Evolutionary conservation across 1,140 invertebrate species (phyloP), one percentile per base, ranked within the genome.

Genomic region (Trachymyrmex septentrionalis): DNA sequence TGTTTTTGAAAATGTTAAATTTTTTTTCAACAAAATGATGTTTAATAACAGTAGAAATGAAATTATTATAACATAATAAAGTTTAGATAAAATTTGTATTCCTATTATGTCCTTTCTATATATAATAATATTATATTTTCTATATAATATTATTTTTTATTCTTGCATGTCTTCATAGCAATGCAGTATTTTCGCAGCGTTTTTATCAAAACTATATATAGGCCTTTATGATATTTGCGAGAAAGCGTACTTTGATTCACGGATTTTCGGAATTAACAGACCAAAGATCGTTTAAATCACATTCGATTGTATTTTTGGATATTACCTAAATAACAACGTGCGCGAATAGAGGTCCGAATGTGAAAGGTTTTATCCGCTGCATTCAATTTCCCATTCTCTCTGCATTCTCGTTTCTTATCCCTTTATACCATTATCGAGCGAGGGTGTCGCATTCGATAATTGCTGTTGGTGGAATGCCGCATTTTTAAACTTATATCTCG

Each of bases 281-380:
- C 24, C 69, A 69, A 84, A 84, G 59, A 48, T 63, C 38, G 53
- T 84, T 84, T 63, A 84, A 84, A 84, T 84, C 69, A 55, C 69
- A 61, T 75, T 84, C 80, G 55, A 75, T 75, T 61, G 80, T 84
- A 84, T 75, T 84, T 84, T 75, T 75, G 69, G 19, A 75, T 84
- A 75, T 84, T 61, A 82, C 80, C 55, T 63, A 63, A 80, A 55
- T 80, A 50, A 67, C 61, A 55, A 80, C 30, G 77, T 24, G 16
- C 38, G 57, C 21, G 66, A 78, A 78, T 81, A 81, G 77, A 10
- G 38, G 10, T 57, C 21, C 44, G 19, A 84, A 72, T 61, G 67
- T 67, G 44, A 82, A 82, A 73, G 80, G 55, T 84, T 84, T 84
- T 84, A 75, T 50, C 44, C 80, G 69, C 38, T 38, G 67, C 80